phyloP scores from a whole-genome alignment of 2,113 vertebrate genomes.

The Sebastes schlegelii region DNA sequence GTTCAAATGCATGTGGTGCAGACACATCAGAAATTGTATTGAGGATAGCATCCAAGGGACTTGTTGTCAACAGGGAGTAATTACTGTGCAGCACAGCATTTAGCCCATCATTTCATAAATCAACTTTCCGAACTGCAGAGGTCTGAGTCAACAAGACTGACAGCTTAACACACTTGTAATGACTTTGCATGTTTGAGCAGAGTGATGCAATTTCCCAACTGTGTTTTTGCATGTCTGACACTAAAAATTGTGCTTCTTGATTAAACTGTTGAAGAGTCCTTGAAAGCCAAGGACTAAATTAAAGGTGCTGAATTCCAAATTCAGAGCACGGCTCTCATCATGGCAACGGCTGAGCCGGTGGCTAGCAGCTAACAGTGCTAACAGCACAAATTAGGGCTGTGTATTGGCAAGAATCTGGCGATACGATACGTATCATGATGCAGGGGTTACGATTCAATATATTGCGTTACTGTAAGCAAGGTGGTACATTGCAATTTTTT shows the following conservation, averaged over 20 bases:
- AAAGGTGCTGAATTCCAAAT: background rate
- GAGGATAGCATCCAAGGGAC: conserved; percentile 2
- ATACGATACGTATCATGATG: no score
- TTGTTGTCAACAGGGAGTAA: conserved; percentile 46
- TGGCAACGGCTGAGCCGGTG: background rate
- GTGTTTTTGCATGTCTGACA: background rate
- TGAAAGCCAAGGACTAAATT: background rate
- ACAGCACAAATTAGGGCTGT: background rate
- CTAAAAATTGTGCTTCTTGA: background rate
- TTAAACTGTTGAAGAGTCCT: background rate
- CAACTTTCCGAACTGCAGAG: background rate
- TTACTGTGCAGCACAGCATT: conserved; percentile 34
- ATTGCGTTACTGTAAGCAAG: no score
- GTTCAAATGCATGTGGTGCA: conserved; percentile 27
- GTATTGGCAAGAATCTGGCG: no score
- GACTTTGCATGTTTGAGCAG: background rate
- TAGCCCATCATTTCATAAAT: conserved; percentile 10
- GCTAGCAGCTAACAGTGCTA: background rate
- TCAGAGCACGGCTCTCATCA: background rate
- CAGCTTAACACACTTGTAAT: background rate
- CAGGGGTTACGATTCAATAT: no score
- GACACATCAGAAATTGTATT: conserved; percentile 33
- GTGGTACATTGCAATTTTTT: no score
- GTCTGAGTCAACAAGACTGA: conserved; percentile 10
- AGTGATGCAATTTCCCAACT: background rate